Base-by-base conservation (phyloP, 2,888 invertebrate genomes). In the Cryptosula pallasiana region DNA sequence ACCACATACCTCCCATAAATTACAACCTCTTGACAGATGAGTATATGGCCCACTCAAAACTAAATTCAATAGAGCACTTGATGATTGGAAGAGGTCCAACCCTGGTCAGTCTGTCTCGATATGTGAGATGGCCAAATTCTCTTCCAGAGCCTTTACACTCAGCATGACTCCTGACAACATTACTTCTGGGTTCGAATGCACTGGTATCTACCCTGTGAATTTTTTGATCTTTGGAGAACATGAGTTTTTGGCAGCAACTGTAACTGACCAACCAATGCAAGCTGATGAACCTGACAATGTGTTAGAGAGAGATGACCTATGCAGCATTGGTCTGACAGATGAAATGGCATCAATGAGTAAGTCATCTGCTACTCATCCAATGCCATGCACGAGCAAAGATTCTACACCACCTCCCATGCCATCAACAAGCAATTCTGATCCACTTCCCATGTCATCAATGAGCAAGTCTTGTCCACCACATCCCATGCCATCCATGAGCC, bases 11-110 rank as follows among this genome's bases (percentile, higher is more conserved):
- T 73, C 73, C 3, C 72, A 72, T 32, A 20, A 69, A 45, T 57
- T 73, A 27, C 74, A 74, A 29, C 74, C 74, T 29, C 72, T 74
- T 9, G 73, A 74, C 34, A 32, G 35, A 16, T 34, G 55, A 9
- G 73, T 73, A 0, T 73, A 73, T 69, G 71, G 70, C 35, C 70
- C 63, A 32, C 69, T 71, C 69, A 73, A 73, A 29, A 1, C 32
- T 23, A 35, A 55, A 32, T 73, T 63, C 45, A 73, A 72, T 23
- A 45, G 35, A 1, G 71, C 36, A 55, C 20, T 72, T 1, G 57
- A 73, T 27, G 36, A 35, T 5, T 73, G 71, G 73, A 35, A 45
- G 1, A 29, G 71, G 5, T 72, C 71, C n/a, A 35, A 72, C 35
- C 71, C 71, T 29, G 36, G 73, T 29, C 36, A 20, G 20, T 45